Evolutionary conservation across 37 sponge, comb jelly and placozoan genomes (phyloP).

Genomic region (Cliona cf. orientalis): DNA sequence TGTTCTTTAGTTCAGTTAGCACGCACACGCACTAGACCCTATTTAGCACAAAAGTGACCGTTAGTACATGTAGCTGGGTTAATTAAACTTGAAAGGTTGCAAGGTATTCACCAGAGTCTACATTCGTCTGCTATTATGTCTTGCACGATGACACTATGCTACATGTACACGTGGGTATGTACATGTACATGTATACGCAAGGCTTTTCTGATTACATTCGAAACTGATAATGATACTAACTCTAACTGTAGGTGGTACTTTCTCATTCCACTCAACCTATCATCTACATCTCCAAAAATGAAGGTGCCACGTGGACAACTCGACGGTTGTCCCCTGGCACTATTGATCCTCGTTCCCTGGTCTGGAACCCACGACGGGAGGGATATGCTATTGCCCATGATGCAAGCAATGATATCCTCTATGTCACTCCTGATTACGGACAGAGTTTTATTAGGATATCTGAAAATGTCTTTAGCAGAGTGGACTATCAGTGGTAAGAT

Average conservation of each 20-base stretch:
- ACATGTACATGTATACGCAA: slow-evolving; percentile 34
- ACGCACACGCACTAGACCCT: too few species aligned
- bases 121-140: neutral
- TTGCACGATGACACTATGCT: neutral
- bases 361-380: slow-evolving; percentile 39
- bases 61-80: too few species aligned
- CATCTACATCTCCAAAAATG: slow-evolving; percentile 60
- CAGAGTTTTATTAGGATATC: slow-evolving; percentile 18
- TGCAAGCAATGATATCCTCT: slow-evolving; percentile 19
- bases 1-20: too few species aligned
- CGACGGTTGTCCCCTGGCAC: slow-evolving; percentile 16
- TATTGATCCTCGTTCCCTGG: slow-evolving; percentile 41
- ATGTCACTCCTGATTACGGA: slow-evolving; percentile 52
- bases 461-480: slow-evolving; percentile 20
- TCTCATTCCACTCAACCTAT: slow-evolving; percentile 8
- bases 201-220: neutral
- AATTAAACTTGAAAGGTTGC: neutral
- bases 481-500: slow-evolving; percentile 56
- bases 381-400: slow-evolving; percentile 34
- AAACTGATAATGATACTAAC: too few species aligned
- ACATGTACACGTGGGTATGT: too few species aligned
- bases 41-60: too few species aligned
- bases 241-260: slow-evolving; percentile 68
- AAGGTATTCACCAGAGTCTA: neutral
- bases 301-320: slow-evolving; percentile 39